These are phyloP conservation scores for Vicugna pacos DNA, from an alignment of 2,113 vertebrate species.

Conservation along the genomic window DNA sequence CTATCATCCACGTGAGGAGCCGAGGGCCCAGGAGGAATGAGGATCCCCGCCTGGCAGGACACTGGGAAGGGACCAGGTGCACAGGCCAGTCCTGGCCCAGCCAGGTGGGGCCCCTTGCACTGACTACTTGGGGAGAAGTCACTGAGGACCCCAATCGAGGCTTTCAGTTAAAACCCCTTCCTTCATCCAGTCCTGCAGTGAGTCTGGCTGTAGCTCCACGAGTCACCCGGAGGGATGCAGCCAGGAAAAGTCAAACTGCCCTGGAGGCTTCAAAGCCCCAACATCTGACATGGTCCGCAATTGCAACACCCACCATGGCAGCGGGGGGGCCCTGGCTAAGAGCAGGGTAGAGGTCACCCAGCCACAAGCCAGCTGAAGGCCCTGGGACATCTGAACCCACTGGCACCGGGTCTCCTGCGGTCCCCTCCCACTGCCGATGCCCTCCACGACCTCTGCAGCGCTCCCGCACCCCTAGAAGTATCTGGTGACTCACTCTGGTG, in stretches of 20 bases:
- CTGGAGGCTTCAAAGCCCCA: too few species aligned
- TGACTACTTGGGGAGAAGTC: not conserved
- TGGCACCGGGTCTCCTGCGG: not conserved
- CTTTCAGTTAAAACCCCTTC: not conserved
- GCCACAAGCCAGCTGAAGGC: too few species aligned
- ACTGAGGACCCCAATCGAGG: not conserved
- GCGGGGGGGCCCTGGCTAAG: too few species aligned
- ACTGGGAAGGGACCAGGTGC: not conserved
- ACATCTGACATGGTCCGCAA: too few species aligned
- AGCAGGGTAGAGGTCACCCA: too few species aligned
- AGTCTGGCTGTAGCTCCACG: not conserved
- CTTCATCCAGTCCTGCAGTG: not conserved
- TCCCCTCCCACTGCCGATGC: accelerated
- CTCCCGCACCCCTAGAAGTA: not conserved
- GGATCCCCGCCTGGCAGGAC: not conserved
- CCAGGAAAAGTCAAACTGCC: not conserved
- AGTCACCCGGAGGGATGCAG: not conserved
- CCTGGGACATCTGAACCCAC: too few species aligned
- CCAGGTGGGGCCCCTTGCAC: not conserved
- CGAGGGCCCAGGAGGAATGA: not conserved
- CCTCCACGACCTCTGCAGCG: not conserved
- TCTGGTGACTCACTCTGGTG: too few species aligned
- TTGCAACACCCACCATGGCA: too few species aligned
- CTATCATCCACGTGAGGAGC: not conserved
- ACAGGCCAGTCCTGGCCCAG: not conserved